Conservation (phyloP, 1,140 invertebrate genomes). For the Arctopsyche grandis region DNA sequence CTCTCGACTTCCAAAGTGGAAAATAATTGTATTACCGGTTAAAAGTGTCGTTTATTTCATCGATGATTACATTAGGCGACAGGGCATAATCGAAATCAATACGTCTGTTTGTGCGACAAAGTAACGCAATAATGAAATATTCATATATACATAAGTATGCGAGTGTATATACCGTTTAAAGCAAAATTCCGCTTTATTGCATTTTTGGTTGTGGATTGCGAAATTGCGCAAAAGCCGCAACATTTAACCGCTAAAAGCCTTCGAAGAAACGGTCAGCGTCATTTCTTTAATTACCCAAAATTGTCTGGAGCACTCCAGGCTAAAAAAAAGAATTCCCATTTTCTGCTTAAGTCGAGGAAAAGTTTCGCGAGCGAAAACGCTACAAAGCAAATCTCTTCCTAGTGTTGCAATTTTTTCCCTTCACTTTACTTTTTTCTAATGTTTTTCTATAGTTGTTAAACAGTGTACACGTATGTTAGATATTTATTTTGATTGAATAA, state of each 20-base stretch:
- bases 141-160: neutral
- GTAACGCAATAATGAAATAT: neutral
- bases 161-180: neutral
- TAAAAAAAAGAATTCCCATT: neutral
- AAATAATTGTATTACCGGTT: slow-evolving; percentile 18
- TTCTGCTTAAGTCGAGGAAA: neutral
- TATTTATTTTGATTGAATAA: too few species aligned
- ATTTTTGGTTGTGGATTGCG: too few species aligned
- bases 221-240: neutral
- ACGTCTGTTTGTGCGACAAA: neutral
- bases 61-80: neutral
- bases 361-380: neutral
- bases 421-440: too few species aligned
- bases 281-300: slow-evolving; percentile 22
- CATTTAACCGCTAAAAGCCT: slow-evolving; percentile 3
- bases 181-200: neutral
- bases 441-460: too few species aligned
- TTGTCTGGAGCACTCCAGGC: neutral
- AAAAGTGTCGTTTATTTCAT: slow-evolving; percentile 15
- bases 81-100: neutral
- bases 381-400: neutral
- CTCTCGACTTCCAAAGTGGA: slow-evolving; percentile 12
- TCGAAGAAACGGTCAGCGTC: neutral
- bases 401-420: neutral
- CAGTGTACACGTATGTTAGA: too few species aligned